These are phyloP conservation scores for Cataglyphis altisquamis DNA, from an alignment of 2,888 invertebrate genomes.

Conservation along the genomic window DNA sequence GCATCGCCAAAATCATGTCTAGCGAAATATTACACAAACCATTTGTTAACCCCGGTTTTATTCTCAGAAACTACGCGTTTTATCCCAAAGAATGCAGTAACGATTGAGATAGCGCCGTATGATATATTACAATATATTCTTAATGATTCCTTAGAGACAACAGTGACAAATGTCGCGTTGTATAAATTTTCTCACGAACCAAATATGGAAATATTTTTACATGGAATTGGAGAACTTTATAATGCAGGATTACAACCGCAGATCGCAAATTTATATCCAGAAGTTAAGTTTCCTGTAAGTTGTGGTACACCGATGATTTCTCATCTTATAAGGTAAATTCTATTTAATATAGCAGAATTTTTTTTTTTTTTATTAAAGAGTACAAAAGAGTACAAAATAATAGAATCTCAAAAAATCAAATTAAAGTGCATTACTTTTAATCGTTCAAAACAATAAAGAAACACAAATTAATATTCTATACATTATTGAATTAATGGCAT, in stretches of 20 bases:
- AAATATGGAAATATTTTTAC: constrained; percentile 88
- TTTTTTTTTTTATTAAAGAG: not conserved
- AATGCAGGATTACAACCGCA: constrained; percentile 92
- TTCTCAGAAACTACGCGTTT: constrained; percentile 94
- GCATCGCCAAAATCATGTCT: constrained; percentile 88
- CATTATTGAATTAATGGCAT: not conserved
- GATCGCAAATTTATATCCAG: constrained; percentile 92
- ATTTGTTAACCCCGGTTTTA: constrained; percentile 89
- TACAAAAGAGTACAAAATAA: not conserved
- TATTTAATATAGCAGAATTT: not conserved
- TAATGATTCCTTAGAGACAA: constrained; percentile 88
- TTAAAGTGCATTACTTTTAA: not conserved
- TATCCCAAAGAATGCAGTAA: constrained; percentile 93
- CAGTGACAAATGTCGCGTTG: constrained; percentile 91
- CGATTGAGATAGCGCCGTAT: constrained; percentile 96
- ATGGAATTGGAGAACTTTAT: constrained; percentile 91
- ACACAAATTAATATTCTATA: not conserved
- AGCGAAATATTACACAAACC: constrained; percentile 95
- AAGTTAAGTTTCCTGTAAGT: constrained; percentile 93
- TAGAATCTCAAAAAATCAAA: not conserved
- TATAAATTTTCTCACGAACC: constrained; percentile 88
- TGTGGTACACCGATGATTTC: constrained; percentile 94
- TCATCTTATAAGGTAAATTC: constrained; percentile 92
- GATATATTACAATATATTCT: constrained; percentile 95
- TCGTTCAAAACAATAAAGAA: not conserved